These are phyloP conservation scores for Myrmecophaga tridactyla DNA, from an alignment of 2,113 vertebrate genomes.

Conservation along the genomic window DNA sequence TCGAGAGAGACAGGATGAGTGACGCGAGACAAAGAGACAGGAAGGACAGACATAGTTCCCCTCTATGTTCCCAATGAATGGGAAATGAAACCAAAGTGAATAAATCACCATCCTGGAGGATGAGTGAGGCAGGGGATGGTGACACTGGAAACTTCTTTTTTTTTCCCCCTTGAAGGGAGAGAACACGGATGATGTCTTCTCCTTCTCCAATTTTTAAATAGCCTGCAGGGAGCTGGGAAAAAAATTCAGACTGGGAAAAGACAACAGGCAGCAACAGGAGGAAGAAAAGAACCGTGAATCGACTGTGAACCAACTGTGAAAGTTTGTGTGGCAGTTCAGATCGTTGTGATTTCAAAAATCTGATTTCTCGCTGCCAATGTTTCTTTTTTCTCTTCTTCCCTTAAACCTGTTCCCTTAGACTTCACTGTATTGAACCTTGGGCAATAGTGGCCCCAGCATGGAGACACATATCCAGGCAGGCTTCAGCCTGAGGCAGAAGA, in stretches of 20 bases:
- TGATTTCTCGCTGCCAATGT: neutral
- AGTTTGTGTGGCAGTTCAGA: constrained; percentile 6
- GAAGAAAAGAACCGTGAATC: neutral
- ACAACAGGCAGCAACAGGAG: neutral
- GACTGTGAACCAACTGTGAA: neutral
- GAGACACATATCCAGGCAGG: neutral
- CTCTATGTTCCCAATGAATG: neutral
- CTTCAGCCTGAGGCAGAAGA: neutral
- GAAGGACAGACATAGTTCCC: constrained; percentile 6
- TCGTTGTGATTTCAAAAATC: constrained; percentile 22
- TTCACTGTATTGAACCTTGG: constrained; percentile 8
- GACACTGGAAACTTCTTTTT: neutral
- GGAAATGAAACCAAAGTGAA: neutral
- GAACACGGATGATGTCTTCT: neutral
- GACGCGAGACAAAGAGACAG: neutral
- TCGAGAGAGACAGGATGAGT: neutral
- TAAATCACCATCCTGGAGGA: neutral
- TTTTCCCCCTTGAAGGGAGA: neutral
- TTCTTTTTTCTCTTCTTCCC: neutral
- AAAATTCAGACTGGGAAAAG: neutral
- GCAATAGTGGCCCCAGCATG: neutral
- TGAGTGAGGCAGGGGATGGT: neutral
- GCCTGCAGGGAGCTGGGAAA: neutral
- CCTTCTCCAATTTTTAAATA: constrained; percentile 35
- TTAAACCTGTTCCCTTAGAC: neutral